Conservation (phyloP, 2,888 invertebrate genomes). For the Leptopilina myrica region DNA sequence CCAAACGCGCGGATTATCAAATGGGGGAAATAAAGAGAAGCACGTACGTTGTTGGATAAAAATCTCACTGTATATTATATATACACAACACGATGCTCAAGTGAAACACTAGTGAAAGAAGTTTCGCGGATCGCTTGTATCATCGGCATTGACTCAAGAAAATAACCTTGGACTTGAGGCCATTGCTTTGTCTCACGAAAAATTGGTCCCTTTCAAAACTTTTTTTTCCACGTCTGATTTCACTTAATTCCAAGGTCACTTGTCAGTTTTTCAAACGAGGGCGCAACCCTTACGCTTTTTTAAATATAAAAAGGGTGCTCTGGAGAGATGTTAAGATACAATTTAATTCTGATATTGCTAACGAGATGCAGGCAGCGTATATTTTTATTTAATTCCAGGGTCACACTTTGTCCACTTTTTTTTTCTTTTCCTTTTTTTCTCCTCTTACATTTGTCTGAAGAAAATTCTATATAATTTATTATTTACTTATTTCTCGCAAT, state of each 20-base stretch:
- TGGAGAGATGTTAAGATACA: slow-evolving; percentile 28
- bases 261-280: slow-evolving; percentile 29
- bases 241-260: slow-evolving; percentile 37
- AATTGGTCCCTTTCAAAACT: slow-evolving; percentile 31
- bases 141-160: slow-evolving; percentile 31
- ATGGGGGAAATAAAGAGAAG: slow-evolving; percentile 49
- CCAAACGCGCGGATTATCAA: slow-evolving; percentile 70
- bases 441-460: background rate
- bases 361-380: background rate
- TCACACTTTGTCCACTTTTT: slow-evolving; percentile 6
- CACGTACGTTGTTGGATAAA: slow-evolving; percentile 36
- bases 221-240: slow-evolving; percentile 30
- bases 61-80: slow-evolving; percentile 19
- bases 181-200: slow-evolving; percentile 39
- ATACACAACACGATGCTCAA: background rate
- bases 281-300: slow-evolving; percentile 31
- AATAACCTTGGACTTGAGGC: slow-evolving; percentile 41
- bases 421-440: background rate
- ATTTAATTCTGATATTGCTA: slow-evolving; percentile 14
- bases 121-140: slow-evolving; percentile 27
- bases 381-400: slow-evolving; percentile 33
- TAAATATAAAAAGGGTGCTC: slow-evolving; percentile 28
- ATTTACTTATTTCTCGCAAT: too few species aligned
- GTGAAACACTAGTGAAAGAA: slow-evolving; percentile 35
- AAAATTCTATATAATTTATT: background rate